Conservation (phyloP, 2,797 vertebrate genomes). For the Anabas testudineus region DNA sequence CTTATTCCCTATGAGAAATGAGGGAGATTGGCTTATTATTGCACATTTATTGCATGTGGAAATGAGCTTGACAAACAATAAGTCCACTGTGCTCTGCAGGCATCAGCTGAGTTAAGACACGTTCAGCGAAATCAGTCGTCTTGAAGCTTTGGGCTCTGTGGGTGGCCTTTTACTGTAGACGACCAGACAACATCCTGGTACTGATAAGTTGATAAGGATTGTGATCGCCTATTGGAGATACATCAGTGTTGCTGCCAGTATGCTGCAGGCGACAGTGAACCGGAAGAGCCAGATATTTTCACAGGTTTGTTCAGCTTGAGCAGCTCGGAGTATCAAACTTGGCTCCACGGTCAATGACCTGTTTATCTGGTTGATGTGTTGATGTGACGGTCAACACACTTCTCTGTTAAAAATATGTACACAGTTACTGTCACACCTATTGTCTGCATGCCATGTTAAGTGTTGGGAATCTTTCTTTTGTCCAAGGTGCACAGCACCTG, state of each 20-base stretch:
- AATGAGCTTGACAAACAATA: too few species aligned
- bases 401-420: constrained; percentile 48
- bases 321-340: constrained; percentile 48
- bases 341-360: constrained; percentile 20
- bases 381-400: constrained; percentile 41
- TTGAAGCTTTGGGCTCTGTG: constrained; percentile 1
- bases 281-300: constrained; percentile 70
- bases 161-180: constrained; percentile 44
- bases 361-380: constrained; percentile 52
- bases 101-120: too few species aligned
- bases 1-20: too few species aligned
- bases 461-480: constrained; percentile 51
- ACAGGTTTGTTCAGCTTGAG: constrained; percentile 46
- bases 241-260: not conserved
- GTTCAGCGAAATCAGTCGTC: too few species aligned
- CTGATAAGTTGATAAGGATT: constrained; percentile 57
- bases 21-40: too few species aligned
- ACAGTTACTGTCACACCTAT: not conserved
- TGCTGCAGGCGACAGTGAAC: constrained; percentile 42
- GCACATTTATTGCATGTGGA: too few species aligned
- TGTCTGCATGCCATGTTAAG: constrained; percentile 56
- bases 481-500: constrained; percentile 38
- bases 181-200: constrained; percentile 46
- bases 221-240: constrained; percentile 40
- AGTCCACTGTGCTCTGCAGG: too few species aligned